Base-by-base conservation (phyloP, 2,113 vertebrate species). In the Boulengeromyrus knoepffleri region DNA sequence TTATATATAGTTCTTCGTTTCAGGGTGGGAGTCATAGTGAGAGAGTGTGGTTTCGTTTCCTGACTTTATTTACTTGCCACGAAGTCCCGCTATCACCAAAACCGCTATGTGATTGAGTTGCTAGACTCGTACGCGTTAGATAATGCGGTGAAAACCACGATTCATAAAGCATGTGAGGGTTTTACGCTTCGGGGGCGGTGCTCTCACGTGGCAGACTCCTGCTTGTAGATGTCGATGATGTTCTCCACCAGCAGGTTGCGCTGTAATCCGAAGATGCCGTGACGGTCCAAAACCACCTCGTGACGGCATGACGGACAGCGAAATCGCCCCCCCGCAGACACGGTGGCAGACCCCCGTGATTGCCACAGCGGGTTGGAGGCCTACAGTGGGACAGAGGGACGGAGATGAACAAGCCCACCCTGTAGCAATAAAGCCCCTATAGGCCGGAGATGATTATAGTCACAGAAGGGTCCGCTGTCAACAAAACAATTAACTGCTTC, bases 241-340 rank as follows among this genome's bases (percentile, higher is more conserved):
- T 98, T 98, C 93, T 98, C 97, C 91, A 98, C 97, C n/a, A 98
- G 95, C 89, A 98, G 96, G 94, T 98, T 98, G 88, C 97, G 94
- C 93, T 97, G 97, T 90, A 98, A 95, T 17, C 97, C 96, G 13
- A 96, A 97, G 56, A 98, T 96, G 0, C 97, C 97, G 0, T 98
- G 97, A n/a, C 97, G 95, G 93, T 98, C 97, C 92, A 98, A 95
- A 66, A 97, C 95, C 52, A 97, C 97, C 92, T 98, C 97, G 0
- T 97, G 97, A n/a, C 97, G 96, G 92, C 97, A 98, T 0, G 97
- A 97, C 0, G 97, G 97, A 91, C 97, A 98, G 87, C 97, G 97
- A 93, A 98, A 98, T 21, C 97, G 97, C 0, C 97, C 96, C 0
- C 97, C 97, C 0, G 96, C 96, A 50, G 96, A 94, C 91, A 96